Evolutionary conservation across 2,888 invertebrate species (phyloP), one percentile per base, ranked within the genome.

Genomic region (Pemphredon lugubris): DNA sequence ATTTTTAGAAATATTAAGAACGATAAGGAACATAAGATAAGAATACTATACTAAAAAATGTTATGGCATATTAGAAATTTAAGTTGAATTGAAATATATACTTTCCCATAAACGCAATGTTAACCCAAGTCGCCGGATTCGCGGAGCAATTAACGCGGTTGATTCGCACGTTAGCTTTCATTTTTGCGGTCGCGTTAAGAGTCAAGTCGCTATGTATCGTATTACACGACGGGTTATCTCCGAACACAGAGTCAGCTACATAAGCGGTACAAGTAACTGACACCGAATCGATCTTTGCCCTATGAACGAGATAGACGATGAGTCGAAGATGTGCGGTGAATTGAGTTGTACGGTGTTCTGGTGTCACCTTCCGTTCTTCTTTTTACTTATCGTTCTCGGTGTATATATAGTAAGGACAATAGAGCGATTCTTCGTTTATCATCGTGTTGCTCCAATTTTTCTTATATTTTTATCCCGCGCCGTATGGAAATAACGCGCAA

Each of bases 301-400:
- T 32, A 51, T 44, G 18, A 66, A 55, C 55, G 37, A 48, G 42
- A 65, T 53, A 60, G 20, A 50, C 21, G 18, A n/a, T 20, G 39
- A 13, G 39, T 47, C 42, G 51, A 66, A 59, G 72, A 80, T 80
- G 80, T 54, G 42, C 34, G 23, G 47, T 47, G 72, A 77, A 67
- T 58, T 55, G n/a, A 64, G 39, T 50, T 23, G 44, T 32, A 48
- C 47, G 20, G 23, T 68, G 6, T 39, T 67, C 40, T 57, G 58
- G 39, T 67, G 53, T 6, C 57, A 68, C 42, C 39, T 74, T 20
- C 11, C 63, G 6, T 18, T 69, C 44, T 37, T 80, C 0, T 40
- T 72, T 6, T 5, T 67, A 3, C 37, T 23, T 21, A 18, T 63
- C 20, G 11, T 50, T 26, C 18, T 73, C 30, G 7, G 37, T 54